Conservation (phyloP, 1,140 invertebrate genomes). For the Leptinotarsa defecta region DNA sequence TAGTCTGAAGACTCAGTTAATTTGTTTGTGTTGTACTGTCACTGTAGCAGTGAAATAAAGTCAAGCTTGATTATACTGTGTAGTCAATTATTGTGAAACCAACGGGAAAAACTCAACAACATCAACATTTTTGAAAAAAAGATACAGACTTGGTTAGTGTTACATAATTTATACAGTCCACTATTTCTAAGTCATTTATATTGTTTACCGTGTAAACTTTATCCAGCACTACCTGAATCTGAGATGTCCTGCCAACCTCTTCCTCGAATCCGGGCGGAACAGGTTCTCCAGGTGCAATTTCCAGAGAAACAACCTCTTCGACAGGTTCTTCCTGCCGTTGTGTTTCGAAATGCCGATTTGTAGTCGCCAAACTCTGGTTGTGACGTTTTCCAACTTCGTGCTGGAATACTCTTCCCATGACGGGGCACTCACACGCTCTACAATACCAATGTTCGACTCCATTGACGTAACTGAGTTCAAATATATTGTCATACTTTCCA, state of each 20-base stretch:
- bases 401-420: constrained; percentile 53
- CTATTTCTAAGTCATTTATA: too few species aligned
- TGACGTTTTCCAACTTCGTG: constrained; percentile 53
- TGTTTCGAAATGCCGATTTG: constrained; percentile 26
- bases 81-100: too few species aligned
- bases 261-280: constrained; percentile 73
- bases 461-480: constrained; percentile 49
- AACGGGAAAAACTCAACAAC: too few species aligned
- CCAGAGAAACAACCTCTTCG: constrained; percentile 42
- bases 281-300: constrained; percentile 68
- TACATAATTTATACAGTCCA: too few species aligned
- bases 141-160: too few species aligned
- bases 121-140: too few species aligned
- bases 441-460: constrained; percentile 53
- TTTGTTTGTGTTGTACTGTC: too few species aligned
- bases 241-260: constrained; percentile 56
- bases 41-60: too few species aligned
- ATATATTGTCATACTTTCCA: constrained; percentile 49
- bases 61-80: too few species aligned
- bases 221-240: not conserved
- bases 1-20: too few species aligned
- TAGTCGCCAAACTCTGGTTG: constrained; percentile 28
- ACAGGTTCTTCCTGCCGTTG: constrained; percentile 11
- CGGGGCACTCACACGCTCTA: constrained; percentile 50
- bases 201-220: too few species aligned